phyloP scores from a whole-genome alignment of 1,140 invertebrate species.

The Cherax quadricarinatus region DNA sequence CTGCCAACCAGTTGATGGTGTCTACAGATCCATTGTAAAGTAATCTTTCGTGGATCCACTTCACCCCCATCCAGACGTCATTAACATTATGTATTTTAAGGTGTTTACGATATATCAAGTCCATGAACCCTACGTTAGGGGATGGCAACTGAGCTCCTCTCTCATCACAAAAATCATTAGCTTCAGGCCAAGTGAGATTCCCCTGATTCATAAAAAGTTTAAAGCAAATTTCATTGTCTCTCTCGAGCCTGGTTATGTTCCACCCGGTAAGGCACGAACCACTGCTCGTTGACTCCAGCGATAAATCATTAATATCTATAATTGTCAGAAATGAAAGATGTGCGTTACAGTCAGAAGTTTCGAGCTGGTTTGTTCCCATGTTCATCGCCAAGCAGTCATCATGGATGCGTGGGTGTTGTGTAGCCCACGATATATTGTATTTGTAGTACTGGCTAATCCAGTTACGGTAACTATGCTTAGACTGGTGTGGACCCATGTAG shows the following conservation, averaged over 20 bases:
- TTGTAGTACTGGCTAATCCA: not conserved
- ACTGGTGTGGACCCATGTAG: not conserved
- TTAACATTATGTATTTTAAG: not conserved
- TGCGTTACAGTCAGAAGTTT: constrained; percentile 36
- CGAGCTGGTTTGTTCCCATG: constrained; percentile 7
- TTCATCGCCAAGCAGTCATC: constrained; percentile 53
- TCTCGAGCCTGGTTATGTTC: constrained; percentile 7
- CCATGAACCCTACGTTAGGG: constrained; percentile 60
- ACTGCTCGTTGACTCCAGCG: not conserved
- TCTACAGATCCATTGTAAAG: constrained; percentile 39
- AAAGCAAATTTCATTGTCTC: constrained; percentile 40
- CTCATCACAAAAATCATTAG: constrained; percentile 36
- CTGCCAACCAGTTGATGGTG: constrained; percentile 45
- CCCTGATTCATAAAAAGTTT: constrained; percentile 4
- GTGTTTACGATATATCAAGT: constrained; percentile 61
- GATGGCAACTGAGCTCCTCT: constrained; percentile 31
- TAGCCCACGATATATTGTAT: constrained; percentile 33
- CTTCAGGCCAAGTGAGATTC: constrained; percentile 45
- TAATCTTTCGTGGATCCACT: constrained; percentile 23
- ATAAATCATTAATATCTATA: not conserved
- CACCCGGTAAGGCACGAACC: not conserved
- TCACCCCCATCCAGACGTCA: constrained; percentile 53
- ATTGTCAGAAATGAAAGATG: constrained; percentile 52
- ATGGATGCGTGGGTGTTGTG: constrained; percentile 36
- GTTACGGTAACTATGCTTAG: too few relatives aligned